Base-by-base conservation (phyloP, 2,797 vertebrate species). In the Anniella stebbinsi region DNA sequence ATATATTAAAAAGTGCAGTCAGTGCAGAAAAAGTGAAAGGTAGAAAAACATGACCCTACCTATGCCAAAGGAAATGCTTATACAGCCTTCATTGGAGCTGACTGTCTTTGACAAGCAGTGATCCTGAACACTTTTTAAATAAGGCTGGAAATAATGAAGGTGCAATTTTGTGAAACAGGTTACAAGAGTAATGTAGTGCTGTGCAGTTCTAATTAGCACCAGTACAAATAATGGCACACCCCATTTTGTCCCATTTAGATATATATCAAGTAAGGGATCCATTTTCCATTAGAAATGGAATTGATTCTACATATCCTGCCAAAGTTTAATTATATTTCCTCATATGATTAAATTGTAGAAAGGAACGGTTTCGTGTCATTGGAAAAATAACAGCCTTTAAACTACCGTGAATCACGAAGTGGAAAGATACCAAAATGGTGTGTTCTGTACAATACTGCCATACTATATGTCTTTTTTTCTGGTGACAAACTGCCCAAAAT, bases 301-400 rank as follows among this genome's bases (percentile, higher is more conserved):
- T 88, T 88, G 78, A 88, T 88, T 73, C 67, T 73, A 33, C 87
- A 88, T 82, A 45, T 82, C 78, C 78, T 88, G 69, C 28, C 36
- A 41, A 81, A 41, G 63, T 41, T 72, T 82, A 88, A 88, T 88
- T 88, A 72, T 60, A 88, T 88, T 88, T 88, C 78, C 36, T 73
- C 28, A 17, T 25, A 73, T 63, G 54, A 72, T 88, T 88, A 82
- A 57, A 88, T 81, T 88, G 30, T 60, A 38, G 51, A 72, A 88
- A 88, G 87, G n/a, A 81, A 81, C 45, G 41, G 45, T 38, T 73
- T 88, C 1, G 30, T 81, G 36, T 57, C 87, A 41, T 9, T 82
- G 66, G 66, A 80, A 73, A 73, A 88, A 72, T 41, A 88, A 72
- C 28, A 57, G 51, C 28, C 36, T 33, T 82, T 45, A 81, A 88